Evolutionary conservation across 2,113 vertebrate species (phyloP).

Genomic region (Ammodytes marinus): DNA sequence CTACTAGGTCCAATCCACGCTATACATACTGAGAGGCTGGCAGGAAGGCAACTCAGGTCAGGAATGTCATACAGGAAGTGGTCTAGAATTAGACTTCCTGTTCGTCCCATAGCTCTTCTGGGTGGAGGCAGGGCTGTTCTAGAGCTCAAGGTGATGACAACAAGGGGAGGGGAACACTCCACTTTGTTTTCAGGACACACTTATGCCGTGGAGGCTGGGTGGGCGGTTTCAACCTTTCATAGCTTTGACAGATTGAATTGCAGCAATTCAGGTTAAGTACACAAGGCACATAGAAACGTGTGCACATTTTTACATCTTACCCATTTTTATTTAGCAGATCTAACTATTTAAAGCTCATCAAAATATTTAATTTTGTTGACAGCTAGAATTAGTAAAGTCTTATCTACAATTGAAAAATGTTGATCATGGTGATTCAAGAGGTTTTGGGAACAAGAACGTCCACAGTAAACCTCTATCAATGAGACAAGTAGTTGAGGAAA

Average conservation of each 20-base stretch:
- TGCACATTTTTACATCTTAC: background rate
- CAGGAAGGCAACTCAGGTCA: slow-evolving; percentile 82
- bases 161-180: slow-evolving; percentile 1
- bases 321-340: background rate
- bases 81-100: slow-evolving; percentile 88
- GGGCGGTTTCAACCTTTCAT: background rate
- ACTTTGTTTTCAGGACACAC: background rate
- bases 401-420: background rate
- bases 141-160: slow-evolving; percentile 72
- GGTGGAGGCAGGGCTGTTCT: slow-evolving; percentile 60
- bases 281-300: background rate
- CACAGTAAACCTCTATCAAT: background rate
- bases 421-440: background rate
- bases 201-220: background rate
- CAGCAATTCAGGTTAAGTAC: background rate
- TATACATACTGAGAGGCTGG: slow-evolving; percentile 38
- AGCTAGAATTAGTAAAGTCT: background rate
- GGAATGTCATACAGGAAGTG: slow-evolving; percentile 88
- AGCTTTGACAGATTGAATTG: background rate
- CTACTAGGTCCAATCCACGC: too few relatives aligned
- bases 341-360: background rate
- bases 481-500: background rate
- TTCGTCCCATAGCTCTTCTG: slow-evolving; percentile 66
- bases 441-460: background rate
- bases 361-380: background rate